These are phyloP conservation scores for Neocrepidodera transversa DNA, from an alignment of 2,888 invertebrate genomes.

Conservation along the genomic window DNA sequence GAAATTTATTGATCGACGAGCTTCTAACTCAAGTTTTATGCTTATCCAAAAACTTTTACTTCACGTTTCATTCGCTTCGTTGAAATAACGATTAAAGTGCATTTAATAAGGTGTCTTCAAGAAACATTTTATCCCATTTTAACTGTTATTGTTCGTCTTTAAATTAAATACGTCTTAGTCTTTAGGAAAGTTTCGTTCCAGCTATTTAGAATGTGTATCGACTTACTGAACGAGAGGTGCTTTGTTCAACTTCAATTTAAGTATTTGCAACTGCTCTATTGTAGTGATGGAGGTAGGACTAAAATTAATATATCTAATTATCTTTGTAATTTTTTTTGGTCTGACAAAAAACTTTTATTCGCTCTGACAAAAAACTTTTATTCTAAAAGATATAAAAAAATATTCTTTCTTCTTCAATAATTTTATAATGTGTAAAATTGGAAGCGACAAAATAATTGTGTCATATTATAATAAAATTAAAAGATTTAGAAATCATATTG, in stretches of 20 bases:
- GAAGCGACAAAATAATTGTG: no score
- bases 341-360: no score
- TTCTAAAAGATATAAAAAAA: no score
- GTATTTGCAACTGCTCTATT: background rate
- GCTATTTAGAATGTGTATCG: slow-evolving; percentile 28
- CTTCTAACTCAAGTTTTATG: no score
- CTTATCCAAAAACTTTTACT: background rate
- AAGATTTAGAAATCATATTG: no score
- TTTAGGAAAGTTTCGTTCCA: slow-evolving; percentile 16
- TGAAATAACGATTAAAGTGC: slow-evolving; percentile 7
- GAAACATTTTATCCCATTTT: slow-evolving; percentile 13
- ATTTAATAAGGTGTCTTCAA: slow-evolving; percentile 12
- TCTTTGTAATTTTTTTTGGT: no score
- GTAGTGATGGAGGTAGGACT: background rate
- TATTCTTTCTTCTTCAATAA: no score
- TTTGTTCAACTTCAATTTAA: slow-evolving; percentile 19
- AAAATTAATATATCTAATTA: no score
- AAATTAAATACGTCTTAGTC: slow-evolving; percentile 18
- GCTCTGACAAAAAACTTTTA: no score
- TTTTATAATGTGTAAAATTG: no score
- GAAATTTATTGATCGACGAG: no score
- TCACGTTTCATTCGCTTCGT: slow-evolving; percentile 8
- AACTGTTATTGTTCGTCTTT: slow-evolving; percentile 20
- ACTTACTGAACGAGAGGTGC: slow-evolving; percentile 24
- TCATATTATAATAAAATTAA: no score